Evolutionary conservation across 1,140 invertebrate genomes (phyloP), one percentile per base, ranked within the genome.

Genomic region (Antheraea mylitta): DNA sequence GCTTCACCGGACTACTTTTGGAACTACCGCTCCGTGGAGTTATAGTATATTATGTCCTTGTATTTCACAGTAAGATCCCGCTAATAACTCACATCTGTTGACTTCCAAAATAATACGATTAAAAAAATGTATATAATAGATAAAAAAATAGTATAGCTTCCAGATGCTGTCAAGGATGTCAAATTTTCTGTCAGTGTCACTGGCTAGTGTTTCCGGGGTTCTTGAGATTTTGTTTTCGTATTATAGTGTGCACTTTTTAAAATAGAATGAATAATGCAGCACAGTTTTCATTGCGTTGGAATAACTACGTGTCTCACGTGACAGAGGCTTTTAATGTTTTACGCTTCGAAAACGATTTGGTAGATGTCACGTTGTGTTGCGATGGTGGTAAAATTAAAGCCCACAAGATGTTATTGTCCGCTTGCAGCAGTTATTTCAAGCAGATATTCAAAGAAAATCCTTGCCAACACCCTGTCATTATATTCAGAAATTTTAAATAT

Each of bases 381-480:
- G 96, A 97, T 82, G 97, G 96, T 68, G 95, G 95, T 67, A 95
- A 95, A 87, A 95, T 98, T 60, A 95, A 95, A 79, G 96, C 96
- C 36, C 96, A 97, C 78, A 97, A 96, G 93, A 96, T 97, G 93
- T 94, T 97, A n/a, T 91, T 97, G 3, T 96, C 96, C 0, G 96
- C 96, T 4, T 97, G 96, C 82, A 97, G 96, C 74, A 95, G 94
- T 74, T 97, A 97, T 88, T 97, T 97, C 84, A 96, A 95, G 81
- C 96, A 96, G 86, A 95, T 97, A 82, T 96, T 97, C 91, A 95
- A 95, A 91, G 96, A 97, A 89, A 97, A 96, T 90, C 96, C 96
- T 37, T 97, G 96, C 81, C 95, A 96, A 72, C 96, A 97, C 93
- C 97, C 96, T 67, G 96, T 98, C 58, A 96, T 98, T 70, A 96